Evolutionary conservation across 2,113 vertebrate genomes (phyloP).

Genomic region (Cochlearius cochlearius): DNA sequence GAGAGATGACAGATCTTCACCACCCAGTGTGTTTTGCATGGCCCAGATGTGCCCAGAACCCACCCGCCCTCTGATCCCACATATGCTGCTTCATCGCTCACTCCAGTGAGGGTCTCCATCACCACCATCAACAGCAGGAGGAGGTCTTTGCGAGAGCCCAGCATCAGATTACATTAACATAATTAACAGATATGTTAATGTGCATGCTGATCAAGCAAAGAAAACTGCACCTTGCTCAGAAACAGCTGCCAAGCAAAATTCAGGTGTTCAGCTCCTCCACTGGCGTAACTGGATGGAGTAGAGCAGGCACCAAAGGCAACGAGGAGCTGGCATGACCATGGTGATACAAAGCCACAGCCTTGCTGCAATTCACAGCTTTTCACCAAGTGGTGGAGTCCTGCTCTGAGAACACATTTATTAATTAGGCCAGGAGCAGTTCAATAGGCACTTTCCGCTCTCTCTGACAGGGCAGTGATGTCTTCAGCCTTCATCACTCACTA

Average conservation of each 20-base stretch:
- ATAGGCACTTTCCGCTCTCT: accelerated
- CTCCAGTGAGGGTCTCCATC: not conserved
- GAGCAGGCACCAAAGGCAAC: not conserved
- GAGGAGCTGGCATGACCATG: not conserved
- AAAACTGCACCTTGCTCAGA: not conserved
- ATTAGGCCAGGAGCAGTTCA: not conserved
- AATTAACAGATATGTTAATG: not conserved
- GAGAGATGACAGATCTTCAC: not conserved
- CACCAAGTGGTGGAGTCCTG: not conserved
- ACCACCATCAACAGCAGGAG: not conserved
- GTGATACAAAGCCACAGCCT: not conserved
- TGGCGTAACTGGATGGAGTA: not conserved
- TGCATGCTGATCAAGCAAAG: not conserved
- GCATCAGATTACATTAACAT: not conserved
- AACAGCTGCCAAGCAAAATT: not conserved
- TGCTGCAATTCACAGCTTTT: not conserved
- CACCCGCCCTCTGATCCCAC: not conserved
- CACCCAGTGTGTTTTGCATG: not conserved
- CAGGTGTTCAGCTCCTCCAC: accelerated
- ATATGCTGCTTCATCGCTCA: not conserved
- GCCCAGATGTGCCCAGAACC: not conserved
- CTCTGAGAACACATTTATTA: not conserved
- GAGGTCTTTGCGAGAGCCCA: not conserved
- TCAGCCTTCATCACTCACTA: not conserved
- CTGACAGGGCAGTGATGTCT: not conserved